Evolutionary conservation across 2,888 invertebrate genomes (phyloP).

Genomic region (Dynastes tityus): DNA sequence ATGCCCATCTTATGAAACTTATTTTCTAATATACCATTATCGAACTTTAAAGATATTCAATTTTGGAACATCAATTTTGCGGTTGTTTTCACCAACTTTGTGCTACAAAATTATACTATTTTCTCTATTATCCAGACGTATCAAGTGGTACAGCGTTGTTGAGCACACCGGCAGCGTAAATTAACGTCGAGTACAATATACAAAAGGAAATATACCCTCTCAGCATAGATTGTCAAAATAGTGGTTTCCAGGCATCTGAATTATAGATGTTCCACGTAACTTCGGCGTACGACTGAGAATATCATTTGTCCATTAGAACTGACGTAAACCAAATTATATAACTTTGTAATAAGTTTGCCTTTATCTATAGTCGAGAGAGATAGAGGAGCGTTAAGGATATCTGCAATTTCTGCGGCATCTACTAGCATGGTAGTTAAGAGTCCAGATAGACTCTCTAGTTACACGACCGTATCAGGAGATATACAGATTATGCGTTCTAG

Average conservation of each 20-base stretch:
- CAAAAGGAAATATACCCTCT: conserved; percentile 19
- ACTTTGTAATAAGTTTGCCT: conserved; percentile 44
- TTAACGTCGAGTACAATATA: neutral
- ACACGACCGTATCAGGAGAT: too few species aligned
- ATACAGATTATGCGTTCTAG: neutral
- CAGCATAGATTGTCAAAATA: conserved; percentile 34
- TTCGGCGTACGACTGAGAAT: conserved; percentile 36
- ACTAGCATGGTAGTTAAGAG: conserved; percentile 14
- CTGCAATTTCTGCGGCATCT: conserved; percentile 19
- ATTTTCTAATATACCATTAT: too few species aligned
- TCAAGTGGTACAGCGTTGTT: neutral
- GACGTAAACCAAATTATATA: conserved; percentile 46
- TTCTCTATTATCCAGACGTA: neutral
- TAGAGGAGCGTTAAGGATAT: conserved; percentile 14
- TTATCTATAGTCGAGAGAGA: conserved; percentile 33
- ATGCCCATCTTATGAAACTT: too few species aligned
- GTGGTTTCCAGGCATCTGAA: conserved; percentile 43
- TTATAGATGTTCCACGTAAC: conserved; percentile 41
- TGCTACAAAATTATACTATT: too few species aligned
- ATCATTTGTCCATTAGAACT: conserved; percentile 44
- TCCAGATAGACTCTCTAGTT: neutral
- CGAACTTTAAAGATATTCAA: too few species aligned
- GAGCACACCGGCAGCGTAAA: neutral
- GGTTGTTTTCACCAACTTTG: too few species aligned
- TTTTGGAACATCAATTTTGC: too few species aligned